Evolutionary conservation across 64 coral and sea anemone species (phyloP).

Genomic region (Stichodactyla helianthus): DNA sequence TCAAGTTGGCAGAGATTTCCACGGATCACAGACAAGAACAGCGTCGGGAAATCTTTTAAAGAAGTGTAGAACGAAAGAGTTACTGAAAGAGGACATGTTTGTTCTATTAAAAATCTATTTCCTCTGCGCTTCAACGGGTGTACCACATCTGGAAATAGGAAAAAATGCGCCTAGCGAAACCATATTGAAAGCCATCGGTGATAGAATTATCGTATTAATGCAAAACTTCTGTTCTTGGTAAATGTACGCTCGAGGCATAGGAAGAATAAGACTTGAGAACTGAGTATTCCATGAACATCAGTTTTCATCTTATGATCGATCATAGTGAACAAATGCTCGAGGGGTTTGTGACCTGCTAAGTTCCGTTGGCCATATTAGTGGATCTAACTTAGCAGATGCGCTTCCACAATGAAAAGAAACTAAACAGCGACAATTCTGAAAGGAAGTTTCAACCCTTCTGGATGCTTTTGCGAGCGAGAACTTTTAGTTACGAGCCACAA

Average conservation of each 20-base stretch:
- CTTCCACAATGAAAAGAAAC: neutral
- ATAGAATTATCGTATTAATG: neutral
- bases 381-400: neutral
- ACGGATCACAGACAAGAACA: neutral
- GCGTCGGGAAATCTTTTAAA: neutral
- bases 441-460: neutral
- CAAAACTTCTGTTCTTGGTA: neutral
- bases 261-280: neutral
- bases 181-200: neutral
- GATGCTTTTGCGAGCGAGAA: neutral
- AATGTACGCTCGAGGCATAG: neutral
- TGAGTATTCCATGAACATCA: neutral
- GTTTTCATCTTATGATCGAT: conserved; percentile 4
- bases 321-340: neutral
- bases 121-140: neutral
- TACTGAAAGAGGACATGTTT: neutral
- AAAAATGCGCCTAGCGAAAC: neutral
- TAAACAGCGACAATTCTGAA: neutral
- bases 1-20: neutral
- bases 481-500: neutral
- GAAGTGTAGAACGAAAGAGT: neutral
- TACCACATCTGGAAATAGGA: neutral
- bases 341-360: conserved; percentile 11
- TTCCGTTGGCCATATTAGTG: conserved; percentile 5
- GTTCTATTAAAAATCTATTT: conserved; percentile 8